Conservation (phyloP, 2,113 vertebrate species). For the Gadus chalcogrammus region DNA sequence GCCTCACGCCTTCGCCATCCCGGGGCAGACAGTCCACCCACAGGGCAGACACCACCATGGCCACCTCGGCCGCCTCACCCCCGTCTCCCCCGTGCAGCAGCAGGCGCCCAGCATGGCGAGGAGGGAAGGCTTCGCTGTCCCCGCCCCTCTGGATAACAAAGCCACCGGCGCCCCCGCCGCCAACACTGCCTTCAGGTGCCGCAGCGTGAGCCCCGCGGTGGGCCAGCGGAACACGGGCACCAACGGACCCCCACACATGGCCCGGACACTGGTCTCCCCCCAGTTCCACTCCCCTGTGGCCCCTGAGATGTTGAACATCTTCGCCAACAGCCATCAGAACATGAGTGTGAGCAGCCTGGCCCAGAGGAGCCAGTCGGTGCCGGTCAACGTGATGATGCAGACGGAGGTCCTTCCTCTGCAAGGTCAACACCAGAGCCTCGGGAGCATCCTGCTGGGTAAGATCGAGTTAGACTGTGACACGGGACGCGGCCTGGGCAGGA, state of each 20-base stretch:
- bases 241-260: slow-evolving; percentile 70
- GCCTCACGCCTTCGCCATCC: slow-evolving; percentile 93
- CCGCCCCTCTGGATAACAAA: slow-evolving; percentile 93
- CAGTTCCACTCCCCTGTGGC: slow-evolving; percentile 83
- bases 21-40: slow-evolving; percentile 82
- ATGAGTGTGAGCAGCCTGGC: slow-evolving; percentile 83
- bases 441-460: slow-evolving; percentile 89
- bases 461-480: slow-evolving; percentile 88
- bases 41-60: slow-evolving; percentile 84
- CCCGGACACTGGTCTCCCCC: slow-evolving; percentile 79
- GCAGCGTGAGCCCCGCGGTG: slow-evolving; percentile 95
- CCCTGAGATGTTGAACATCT: slow-evolving; percentile 84
- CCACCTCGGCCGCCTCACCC: slow-evolving; percentile 90
- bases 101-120: slow-evolving; percentile 81
- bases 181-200: slow-evolving; percentile 82
- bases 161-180: slow-evolving; percentile 65
- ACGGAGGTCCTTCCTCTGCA: slow-evolving; percentile 82
- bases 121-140: slow-evolving; percentile 95
- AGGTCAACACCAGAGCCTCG: slow-evolving; percentile 78
- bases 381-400: slow-evolving; percentile 98
- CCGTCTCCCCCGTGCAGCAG: slow-evolving; percentile 92
- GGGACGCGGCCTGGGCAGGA: slow-evolving; percentile 87
- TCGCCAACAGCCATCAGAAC: slow-evolving; percentile 79
- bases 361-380: slow-evolving; percentile 96
- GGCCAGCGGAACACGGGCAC: slow-evolving; percentile 83